A percentile compares a stretch with the other conserved stretches of the same genome.
phyloP scores from a whole-genome alignment of 2,113 vertebrate genomes.

The Piaya cayana region DNA sequence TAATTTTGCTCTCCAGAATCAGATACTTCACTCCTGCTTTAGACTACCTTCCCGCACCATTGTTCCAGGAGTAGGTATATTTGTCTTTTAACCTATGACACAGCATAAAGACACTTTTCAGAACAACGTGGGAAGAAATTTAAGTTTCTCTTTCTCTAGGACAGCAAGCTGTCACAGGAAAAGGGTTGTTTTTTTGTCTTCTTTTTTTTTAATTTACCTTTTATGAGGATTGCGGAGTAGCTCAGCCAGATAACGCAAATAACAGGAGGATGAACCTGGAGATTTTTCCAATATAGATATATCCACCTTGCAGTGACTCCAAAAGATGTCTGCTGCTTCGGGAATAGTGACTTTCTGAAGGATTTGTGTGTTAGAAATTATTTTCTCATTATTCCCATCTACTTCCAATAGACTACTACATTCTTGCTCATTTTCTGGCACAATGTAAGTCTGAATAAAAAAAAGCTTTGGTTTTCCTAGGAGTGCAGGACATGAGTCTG shows the following conservation, averaged over 20 bases:
- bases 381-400: slow-evolving; percentile 59
- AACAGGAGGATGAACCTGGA: slow-evolving; percentile 72
- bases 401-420: slow-evolving; percentile 71
- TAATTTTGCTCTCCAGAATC: background rate
- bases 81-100: background rate
- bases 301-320: slow-evolving; percentile 87
- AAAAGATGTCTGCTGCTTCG: slow-evolving; percentile 86
- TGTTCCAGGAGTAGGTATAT: background rate
- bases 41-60: background rate
- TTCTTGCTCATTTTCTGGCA: slow-evolving; percentile 13
- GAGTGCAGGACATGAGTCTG: slow-evolving; percentile 79
- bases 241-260: slow-evolving; percentile 79
- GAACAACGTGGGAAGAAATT: background rate
- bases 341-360: slow-evolving; percentile 63
- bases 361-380: background rate
- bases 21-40: background rate
- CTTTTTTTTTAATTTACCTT: slow-evolving; percentile 73
- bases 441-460: slow-evolving; percentile 89
- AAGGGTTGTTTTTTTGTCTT: background rate
- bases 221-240: slow-evolving; percentile 69
- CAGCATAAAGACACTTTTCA: background rate
- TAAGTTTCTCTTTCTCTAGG: background rate
- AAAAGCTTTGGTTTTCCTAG: slow-evolving; percentile 92
- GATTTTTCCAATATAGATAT: slow-evolving; percentile 66
- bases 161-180: background rate